Evolutionary conservation across 2,797 vertebrate species (phyloP), one percentile per base, ranked within the genome.

Genomic region (Eupleurogrammus muticus): DNA sequence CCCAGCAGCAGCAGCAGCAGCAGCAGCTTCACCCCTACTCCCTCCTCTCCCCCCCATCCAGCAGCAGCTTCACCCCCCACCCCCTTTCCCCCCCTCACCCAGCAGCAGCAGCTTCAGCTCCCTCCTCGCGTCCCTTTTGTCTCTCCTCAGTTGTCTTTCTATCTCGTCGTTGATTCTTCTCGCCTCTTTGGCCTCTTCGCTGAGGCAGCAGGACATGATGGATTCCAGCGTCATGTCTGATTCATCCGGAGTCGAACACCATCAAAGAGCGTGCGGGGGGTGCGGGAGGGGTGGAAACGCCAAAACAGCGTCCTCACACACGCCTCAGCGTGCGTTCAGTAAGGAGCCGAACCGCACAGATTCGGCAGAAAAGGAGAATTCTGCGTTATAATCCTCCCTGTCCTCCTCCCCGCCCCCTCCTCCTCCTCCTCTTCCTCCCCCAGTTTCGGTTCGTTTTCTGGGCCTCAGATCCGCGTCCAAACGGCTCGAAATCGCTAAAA

Each of bases 141-240:
- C 96, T 91, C 96, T 93, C 85, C 96, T 96, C 80, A 97, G 96
- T 94, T 97, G 96, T 91, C 96, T 92, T 72, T 97, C 96, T 88
- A 97, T 97, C 95, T 97, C 96, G 88, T 96, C 96, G 95, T 97
- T 97, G 95, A 97, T 97, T 93, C 96, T 70, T 88, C 96, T 84
- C 65, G 96, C 96, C 93, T 98, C 96, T 85, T 98, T 98, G 90
- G 95, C 96, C 95, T 98, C 97, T 87, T 98, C 97, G 86, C 95
- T 98, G 92, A 98, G 95, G 95, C 97, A 97, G 90, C 97, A 97
- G 95, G 97, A 95, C 97, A 97, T 97, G 86, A 98, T 96, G 95
- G 97, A 97, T 90, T 97, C 96, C 94, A 98, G 90, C 93, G 96
- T 98, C 97, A 97, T 97, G 91, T 91, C 96, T n/a, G n/a, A n/a